Base-by-base conservation (phyloP, 2,888 invertebrate species). In the Phasia obesa region DNA sequence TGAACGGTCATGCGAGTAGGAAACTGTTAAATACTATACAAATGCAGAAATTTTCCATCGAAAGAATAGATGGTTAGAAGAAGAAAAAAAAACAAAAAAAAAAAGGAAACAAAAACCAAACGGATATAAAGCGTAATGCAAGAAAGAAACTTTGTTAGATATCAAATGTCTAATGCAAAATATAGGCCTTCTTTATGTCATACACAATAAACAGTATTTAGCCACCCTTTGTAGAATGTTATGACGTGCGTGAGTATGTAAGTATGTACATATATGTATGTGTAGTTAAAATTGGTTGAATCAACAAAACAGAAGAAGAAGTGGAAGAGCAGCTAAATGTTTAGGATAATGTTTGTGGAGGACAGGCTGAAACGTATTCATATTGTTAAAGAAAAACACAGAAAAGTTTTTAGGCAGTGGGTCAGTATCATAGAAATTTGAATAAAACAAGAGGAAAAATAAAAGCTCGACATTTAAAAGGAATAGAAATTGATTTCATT, bases 381-480 rank as follows among this genome's bases (percentile, higher is more conserved):
- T 42, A 42, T 57, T 25, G 74, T 15, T 15, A 81, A 62, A 69
- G 64, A 42, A 69, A 59, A 78, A 55, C 44, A 51, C 11, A 65
- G 15, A 77, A 69, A 74, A 38, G 59, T 47, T 67, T 79, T 79
- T 79, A 83, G 83, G 83, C 83, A 79, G 74, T 83, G 79, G 83
- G 83, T 83, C 79, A 83, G 65, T 79, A 83, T 75, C 44, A 82
- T 74, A 60, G 42, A 79, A 70, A 79, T 83, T 71, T 70, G 53
- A 79, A 79, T 77, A 75, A 78, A 73, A 73, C 51, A 67, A 59
- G 2, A 57, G 31, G 15, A 75, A 75, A 59, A 42, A 70, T 13
- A 77, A 47, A 71, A 78, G n/a, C 25, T 27, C 11, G 19, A 59
- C 49, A 76, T 51, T 76, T 59, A 25, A 27, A 53, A 65, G 23